Base-by-base conservation (phyloP, 2,888 invertebrate genomes). In the Baccha elongata region DNA sequence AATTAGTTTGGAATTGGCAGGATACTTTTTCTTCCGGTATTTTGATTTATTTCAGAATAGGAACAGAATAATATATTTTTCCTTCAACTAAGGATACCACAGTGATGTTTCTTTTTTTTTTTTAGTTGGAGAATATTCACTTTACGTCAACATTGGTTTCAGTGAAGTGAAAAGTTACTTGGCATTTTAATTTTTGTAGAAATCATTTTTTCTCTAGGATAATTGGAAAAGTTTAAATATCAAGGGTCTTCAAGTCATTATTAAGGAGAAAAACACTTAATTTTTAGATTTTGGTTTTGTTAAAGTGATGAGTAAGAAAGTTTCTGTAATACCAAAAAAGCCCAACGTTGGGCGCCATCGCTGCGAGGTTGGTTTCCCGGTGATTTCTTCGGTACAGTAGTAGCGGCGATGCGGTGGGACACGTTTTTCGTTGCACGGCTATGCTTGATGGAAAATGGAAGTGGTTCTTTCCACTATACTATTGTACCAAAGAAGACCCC, bases 201-300 rank as follows among this genome's bases (percentile, higher is more conserved):
- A n/a, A n/a, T n/a, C n/a, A n/a, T 46, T 48, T 8, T 55, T 53
- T 55, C 50, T 7, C 69, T 62, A 50, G 68, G 64, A 58, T 75
- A 75, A 80, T 80, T 80, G 80, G 55, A 80, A 74, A 80, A 80
- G 80, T 80, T 74, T 55, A 69, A 64, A 69, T 69, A 62, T 74
- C 68, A 74, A 69, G 69, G 48, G 64, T n/a, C 35, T 26, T 62
- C 53, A 17, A 37, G 42, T 52, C 19, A 67, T 37, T n/a, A n/a
- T n/a, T n/a, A n/a, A n/a, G n/a, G n/a, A n/a, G n/a, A n/a, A n/a
- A n/a, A n/a, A n/a, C n/a, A n/a, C n/a, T n/a, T n/a, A n/a, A n/a
- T n/a, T n/a, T n/a, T n/a, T n/a, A n/a, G n/a, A n/a, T n/a, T n/a
- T n/a, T n/a, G n/a, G n/a, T n/a, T n/a, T n/a, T n/a, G n/a, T n/a